Conservation (phyloP, 2,888 invertebrate genomes). For the Brachyptera putata region DNA sequence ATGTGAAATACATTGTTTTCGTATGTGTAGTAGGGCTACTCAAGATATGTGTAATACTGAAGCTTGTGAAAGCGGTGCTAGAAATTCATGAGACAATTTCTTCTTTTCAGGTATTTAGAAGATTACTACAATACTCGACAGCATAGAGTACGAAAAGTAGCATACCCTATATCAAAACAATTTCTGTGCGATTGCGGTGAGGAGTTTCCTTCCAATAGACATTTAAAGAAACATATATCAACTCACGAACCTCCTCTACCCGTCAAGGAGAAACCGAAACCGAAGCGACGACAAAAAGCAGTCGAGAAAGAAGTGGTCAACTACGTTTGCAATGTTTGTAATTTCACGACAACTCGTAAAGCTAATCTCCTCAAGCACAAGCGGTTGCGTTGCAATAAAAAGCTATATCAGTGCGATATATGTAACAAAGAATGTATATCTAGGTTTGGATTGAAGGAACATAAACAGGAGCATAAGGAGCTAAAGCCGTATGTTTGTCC, state of each 20-base stretch:
- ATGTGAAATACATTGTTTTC: too few relatives aligned
- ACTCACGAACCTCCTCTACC: neutral
- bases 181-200: neutral
- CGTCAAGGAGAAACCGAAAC: neutral
- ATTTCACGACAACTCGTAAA: slow-evolving; percentile 39
- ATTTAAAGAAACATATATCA: neutral
- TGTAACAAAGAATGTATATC: slow-evolving; percentile 46
- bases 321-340: slow-evolving; percentile 38
- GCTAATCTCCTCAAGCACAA: slow-evolving; percentile 40
- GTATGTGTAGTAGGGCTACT: too few relatives aligned
- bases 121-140: neutral
- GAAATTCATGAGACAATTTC: slow-evolving; percentile 4
- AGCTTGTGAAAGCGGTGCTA: too few relatives aligned
- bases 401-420: slow-evolving; percentile 39
- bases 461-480: neutral
- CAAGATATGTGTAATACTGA: too few relatives aligned
- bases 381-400: slow-evolving; percentile 39
- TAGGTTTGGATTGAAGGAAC: slow-evolving; percentile 11
- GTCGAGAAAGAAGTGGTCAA: too few relatives aligned
- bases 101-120: slow-evolving; percentile 18
- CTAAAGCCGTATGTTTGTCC: slow-evolving; percentile 47
- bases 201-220: neutral
- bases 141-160: neutral
- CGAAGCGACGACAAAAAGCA: too few relatives aligned
- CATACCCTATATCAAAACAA: neutral